Base-by-base conservation (phyloP, 2,888 invertebrate genomes). In the Agriopis leucophaearia region DNA sequence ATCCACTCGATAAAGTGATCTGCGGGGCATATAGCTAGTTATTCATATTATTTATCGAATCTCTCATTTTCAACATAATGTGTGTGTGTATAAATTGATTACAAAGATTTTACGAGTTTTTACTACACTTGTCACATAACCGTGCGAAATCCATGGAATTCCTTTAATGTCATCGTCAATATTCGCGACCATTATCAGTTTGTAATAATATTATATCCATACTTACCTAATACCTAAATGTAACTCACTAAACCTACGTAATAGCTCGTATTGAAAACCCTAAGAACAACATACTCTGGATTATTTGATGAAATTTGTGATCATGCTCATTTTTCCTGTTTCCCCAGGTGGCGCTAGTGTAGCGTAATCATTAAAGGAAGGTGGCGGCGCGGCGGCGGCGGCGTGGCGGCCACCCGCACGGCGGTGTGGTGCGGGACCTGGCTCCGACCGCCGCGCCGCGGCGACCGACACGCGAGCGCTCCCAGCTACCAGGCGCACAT, bases 391-490 rank as follows among this genome's bases (percentile, higher is more conserved):
- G 8, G 8, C 9, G 45, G 57, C 40, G 47, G 64, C 36, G 18
- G 52, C 42, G n/a, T 50, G 18, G 59, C 47, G 66, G 68, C 71
- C 59, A 59, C 59, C 71, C 72, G 56, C 57, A 48, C 56, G 52
- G 77, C 73, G 76, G 76, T 66, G 78, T 71, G 76, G 77, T 70
- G 79, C 77, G 81, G 74, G 69, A 67, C 65, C 69, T 59, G 70
- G 71, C 72, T 74, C 76, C 79, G 86, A 85, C 82, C 89, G 85
- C 92, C 91, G 91, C 92, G 91, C 91, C 91, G 89, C 92, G 90
- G 89, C 92, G 90, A 83, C 90, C 91, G 91, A 92, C 88, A 92
- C 91, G 93, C 90, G 87, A 91, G 85, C 91, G 94, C 92, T 94
- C 92, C 85, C 84, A 76, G 66, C 54, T 90, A 94, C 94, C 79